Evolutionary conservation across 2,888 invertebrate genomes (phyloP).

Genomic region (Acanthopleura granulata): DNA sequence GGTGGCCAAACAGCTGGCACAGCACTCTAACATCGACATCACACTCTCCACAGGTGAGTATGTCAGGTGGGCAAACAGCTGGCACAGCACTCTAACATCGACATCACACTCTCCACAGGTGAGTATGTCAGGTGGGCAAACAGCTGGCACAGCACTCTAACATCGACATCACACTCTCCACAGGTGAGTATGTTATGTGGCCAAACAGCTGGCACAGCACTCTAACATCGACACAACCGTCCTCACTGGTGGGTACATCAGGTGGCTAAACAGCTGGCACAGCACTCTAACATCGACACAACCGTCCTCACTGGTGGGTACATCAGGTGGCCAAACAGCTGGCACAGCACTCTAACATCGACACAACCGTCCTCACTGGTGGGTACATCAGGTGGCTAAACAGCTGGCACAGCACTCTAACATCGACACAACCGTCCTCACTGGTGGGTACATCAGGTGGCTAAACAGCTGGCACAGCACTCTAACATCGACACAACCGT

Average conservation of each 20-base stretch:
- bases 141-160: conserved; percentile 90
- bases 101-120: conserved; percentile 75
- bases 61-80: conserved; percentile 89
- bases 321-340: conserved; percentile 94
- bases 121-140: conserved; percentile 91
- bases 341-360: conserved; percentile 82
- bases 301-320: conserved; percentile 72
- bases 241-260: conserved; percentile 60
- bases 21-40: conserved; percentile 78
- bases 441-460: too few species aligned
- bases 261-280: conserved; percentile 79
- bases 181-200: conserved; percentile 49
- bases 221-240: conserved; percentile 73
- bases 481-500: too few species aligned
- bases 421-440: too few species aligned
- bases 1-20: conserved; percentile 90
- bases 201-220: conserved; percentile 77
- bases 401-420: too few species aligned
- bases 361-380: conserved; percentile 67
- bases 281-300: conserved; percentile 76
- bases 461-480: too few species aligned
- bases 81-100: conserved; percentile 82
- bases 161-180: conserved; percentile 67
- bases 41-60: conserved; percentile 31
- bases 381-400: conserved; percentile 25